These are phyloP conservation scores for Rotaria macrura DNA, from an alignment of 2,888 invertebrate genomes.

Conservation along the genomic window DNA sequence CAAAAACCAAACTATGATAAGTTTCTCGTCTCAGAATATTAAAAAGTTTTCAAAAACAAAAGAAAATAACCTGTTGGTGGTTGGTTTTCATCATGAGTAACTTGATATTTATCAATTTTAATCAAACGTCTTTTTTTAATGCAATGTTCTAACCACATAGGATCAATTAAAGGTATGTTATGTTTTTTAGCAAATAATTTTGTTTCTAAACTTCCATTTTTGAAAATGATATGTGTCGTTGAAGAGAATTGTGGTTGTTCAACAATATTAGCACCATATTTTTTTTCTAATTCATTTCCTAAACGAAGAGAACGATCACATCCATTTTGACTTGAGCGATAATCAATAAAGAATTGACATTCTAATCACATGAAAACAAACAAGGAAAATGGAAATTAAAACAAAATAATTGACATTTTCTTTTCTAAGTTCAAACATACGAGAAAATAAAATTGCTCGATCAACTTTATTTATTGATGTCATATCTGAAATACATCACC, in stretches of 20 bases:
- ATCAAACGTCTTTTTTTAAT: neutral
- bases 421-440: neutral
- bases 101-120: neutral
- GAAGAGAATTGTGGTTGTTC: neutral
- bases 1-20: no score
- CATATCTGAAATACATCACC: neutral
- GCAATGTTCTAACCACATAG: neutral
- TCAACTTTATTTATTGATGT: neutral
- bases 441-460: neutral
- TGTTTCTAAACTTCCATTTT: neutral
- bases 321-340: neutral
- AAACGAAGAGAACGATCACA: neutral
- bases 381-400: neutral
- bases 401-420: neutral
- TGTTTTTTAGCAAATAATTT: constrained; percentile 9
- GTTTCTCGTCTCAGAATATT: no score
- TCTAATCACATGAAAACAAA: neutral
- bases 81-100: neutral
- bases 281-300: neutral
- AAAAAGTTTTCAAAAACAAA: no score
- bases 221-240: constrained; percentile 14
- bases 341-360: constrained; percentile 14
- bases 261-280: constrained; percentile 9
- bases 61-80: neutral
- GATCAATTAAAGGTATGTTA: neutral